Base-by-base conservation (phyloP, 2,888 invertebrate species). In the Dascillus cervinus region DNA sequence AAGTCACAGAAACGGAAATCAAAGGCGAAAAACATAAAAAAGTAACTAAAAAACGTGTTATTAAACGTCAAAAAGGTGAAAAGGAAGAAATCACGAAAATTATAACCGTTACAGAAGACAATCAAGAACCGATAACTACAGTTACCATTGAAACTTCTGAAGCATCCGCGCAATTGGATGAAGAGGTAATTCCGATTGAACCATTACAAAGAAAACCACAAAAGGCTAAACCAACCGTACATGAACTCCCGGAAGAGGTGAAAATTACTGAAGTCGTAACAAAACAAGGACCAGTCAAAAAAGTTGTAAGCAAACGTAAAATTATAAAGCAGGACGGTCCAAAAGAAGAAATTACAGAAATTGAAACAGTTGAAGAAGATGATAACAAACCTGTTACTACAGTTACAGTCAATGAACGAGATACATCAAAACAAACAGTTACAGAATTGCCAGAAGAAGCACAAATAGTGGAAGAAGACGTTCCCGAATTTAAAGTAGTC, bases 321-420 rank as follows among this genome's bases (percentile, higher is more conserved):
- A 46, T 53, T 3, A 56, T 50, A 32, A 56, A 50, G 29, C 30
- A 29, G 12, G 45, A 33, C 24, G 52, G 47, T 17, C 53, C 44
- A 22, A 48, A 56, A 36, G 45, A 60, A 41, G 47, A 44, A 14
- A 24, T 26, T 6, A 38, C 40, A 10, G 50, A 52, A 38, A 24
- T 39, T n/a, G 33, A 39, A 19, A 39, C 41, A 44, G 13, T 43
- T 4, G 47, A 50, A 39, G 48, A 52, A 39, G 46, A 39, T 4
- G 38, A 45, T 21, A 62, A 60, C 44, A 57, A 67, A 52, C 64
- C 69, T 23, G 43, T 67, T 33, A 62, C 62, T 39, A 63, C 66
- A 39, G 56, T 70, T 17, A 49, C 55, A 12, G 54, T 69, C 3
- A 53, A 47, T 4, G 54, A 42, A 1, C 44, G 43, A n/a, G 41